Evolutionary conservation across 2,113 vertebrate species (phyloP), one percentile per base, ranked within the genome.

Genomic region (Dipodomys merriami): DNA sequence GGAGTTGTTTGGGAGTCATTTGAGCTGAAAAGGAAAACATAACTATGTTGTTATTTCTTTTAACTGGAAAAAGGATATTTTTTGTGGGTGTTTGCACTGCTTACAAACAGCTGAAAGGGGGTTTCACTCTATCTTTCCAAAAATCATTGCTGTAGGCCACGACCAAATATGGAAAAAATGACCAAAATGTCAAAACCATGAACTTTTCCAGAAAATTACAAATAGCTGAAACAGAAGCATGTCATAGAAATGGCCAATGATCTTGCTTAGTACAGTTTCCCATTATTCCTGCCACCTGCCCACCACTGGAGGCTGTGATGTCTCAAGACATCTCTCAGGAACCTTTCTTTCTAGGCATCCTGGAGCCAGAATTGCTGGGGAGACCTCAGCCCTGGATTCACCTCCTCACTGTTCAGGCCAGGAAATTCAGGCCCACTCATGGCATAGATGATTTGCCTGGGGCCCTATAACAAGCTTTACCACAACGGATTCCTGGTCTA

Each of bases 1-100:
- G 91, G 96, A 95, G 93, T 96, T 96, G 93, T 96, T 88, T 95
- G 95, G 85, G 87, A 97, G 94, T 96, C 95, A 96, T 80, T 93
- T 96, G 94, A 97, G 83, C 95, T 94, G 92, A 93, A 96, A 97
- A 96, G 68, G 88, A 97, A 97, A 97, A 96, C 96, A 97, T 90
- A 97, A 81, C 90, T 90, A 81, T 94, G 93, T 94, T 96, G 95
- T 95, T 95, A 78, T 94, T 97, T 90, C 94, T 97, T 95, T 90
- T 96, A 96, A 96, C 89, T 95, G 88, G 96, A 96, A 96, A 97
- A 97, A 94, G 57, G 60, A 94, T 96, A 60, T 95, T 96, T 91
- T 96, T 89, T 93, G 96, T 96, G 96, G 92, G 77, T 96, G 92
- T 96, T 92, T 95, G 93, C 87, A 94, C 90, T 46, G 85, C 83